A percentile compares a stretch with the other conserved stretches of the same genome.
phyloP scores from a whole-genome alignment of 2,888 invertebrate species.

The Ryuthela nishihirai region DNA sequence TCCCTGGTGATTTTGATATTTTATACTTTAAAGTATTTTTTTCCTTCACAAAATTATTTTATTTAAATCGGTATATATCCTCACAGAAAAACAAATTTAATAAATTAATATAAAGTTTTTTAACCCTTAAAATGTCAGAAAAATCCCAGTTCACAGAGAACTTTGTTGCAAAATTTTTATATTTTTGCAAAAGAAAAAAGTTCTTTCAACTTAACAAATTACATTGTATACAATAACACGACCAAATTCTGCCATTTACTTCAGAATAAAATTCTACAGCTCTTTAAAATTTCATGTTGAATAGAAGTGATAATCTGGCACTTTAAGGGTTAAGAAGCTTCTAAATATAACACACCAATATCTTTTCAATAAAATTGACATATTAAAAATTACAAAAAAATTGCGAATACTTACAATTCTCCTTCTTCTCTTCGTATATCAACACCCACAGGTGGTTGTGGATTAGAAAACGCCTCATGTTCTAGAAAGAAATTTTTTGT shows the following conservation, averaged over 20 bases:
- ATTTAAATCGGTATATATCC: background rate
- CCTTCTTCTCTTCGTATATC: slow-evolving; percentile 20
- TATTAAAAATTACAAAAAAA: background rate
- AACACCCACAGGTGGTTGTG: slow-evolving; percentile 24
- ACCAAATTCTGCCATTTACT: background rate
- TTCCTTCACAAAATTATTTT: too few relatives aligned
- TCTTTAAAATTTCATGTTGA: background rate
- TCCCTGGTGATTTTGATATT: too few relatives aligned
- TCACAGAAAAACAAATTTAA: background rate
- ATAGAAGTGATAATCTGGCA: background rate
- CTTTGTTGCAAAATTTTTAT: background rate
- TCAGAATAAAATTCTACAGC: background rate
- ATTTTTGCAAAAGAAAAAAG: background rate
- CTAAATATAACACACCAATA: background rate
- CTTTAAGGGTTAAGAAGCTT: background rate
- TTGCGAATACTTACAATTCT: slow-evolving; percentile 20
- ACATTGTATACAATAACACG: background rate
- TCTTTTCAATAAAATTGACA: background rate
- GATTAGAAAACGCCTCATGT: slow-evolving; percentile 38
- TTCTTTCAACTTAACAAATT: background rate
- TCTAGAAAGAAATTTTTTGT: too few relatives aligned
- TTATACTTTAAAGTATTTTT: too few relatives aligned
- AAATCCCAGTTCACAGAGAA: too few relatives aligned
- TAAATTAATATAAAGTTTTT: background rate
- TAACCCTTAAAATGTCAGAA: too few relatives aligned